These are phyloP conservation scores for Heliconius eleuchia DNA, from an alignment of 1,140 invertebrate species.

Conservation along the genomic window DNA sequence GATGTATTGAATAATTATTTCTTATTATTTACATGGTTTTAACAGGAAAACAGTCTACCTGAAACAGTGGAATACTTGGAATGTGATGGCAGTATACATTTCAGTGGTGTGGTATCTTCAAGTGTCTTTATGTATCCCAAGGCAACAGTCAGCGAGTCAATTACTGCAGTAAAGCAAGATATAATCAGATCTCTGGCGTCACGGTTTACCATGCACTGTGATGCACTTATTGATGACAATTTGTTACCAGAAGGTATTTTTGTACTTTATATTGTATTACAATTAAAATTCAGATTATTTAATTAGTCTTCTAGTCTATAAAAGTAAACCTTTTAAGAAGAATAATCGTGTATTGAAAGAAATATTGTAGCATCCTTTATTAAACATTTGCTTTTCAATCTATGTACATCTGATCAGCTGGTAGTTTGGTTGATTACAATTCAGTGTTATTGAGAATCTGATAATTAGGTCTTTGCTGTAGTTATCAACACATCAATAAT, in stretches of 20 bases:
- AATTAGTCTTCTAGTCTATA: too few species aligned
- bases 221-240: conserved; percentile 90
- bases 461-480: too few species aligned
- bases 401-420: too few species aligned
- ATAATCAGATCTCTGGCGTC: conserved; percentile 89
- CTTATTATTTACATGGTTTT: conserved; percentile 6
- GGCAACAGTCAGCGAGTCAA: conserved; percentile 85
- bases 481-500: too few species aligned
- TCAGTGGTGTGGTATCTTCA: conserved; percentile 85
- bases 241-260: conserved; percentile 83
- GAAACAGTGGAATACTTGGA: conserved; percentile 78
- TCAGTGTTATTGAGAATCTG: too few species aligned
- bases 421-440: too few species aligned
- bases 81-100: conserved; percentile 75
- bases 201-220: conserved; percentile 92
- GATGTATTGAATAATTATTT: conserved; percentile 6
- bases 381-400: too few species aligned
- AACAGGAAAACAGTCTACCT: conserved; percentile 74
- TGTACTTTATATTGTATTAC: not conserved
- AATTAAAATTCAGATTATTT: too few species aligned
- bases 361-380: too few species aligned
- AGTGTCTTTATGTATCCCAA: conserved; percentile 88
- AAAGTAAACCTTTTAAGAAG: too few species aligned
- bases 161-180: conserved; percentile 87
- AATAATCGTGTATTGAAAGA: too few species aligned